Evolutionary conservation across 2,113 vertebrate genomes (phyloP).

Genomic region (Xyrauchen texanus): DNA sequence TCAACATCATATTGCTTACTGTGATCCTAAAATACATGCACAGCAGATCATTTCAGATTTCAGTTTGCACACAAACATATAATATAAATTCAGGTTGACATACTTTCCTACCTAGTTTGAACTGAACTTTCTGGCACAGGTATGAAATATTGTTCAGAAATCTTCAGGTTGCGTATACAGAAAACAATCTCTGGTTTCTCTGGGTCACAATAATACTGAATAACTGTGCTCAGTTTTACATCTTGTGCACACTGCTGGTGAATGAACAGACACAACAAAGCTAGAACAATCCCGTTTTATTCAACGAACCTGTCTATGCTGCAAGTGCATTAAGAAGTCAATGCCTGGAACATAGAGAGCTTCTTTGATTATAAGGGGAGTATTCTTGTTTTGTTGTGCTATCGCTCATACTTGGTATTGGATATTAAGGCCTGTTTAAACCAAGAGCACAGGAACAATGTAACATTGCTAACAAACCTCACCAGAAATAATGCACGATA

Average conservation of each 20-base stretch:
- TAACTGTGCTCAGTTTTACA: too few relatives aligned
- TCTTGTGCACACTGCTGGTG: too few relatives aligned
- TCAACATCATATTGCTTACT: not conserved
- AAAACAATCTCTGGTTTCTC: not conserved
- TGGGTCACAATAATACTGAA: not conserved
- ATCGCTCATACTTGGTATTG: too few relatives aligned
- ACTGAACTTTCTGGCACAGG: not conserved
- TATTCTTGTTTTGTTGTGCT: too few relatives aligned
- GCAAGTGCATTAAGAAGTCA: not conserved
- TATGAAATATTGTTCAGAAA: slow-evolving; percentile 3
- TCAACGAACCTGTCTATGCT: not conserved
- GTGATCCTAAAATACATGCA: slow-evolving; percentile 5
- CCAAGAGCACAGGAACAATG: too few relatives aligned
- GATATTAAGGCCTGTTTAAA: too few relatives aligned
- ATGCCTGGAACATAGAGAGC: not conserved
- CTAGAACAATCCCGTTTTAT: not conserved
- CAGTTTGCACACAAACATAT: not conserved
- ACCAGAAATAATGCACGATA: too few relatives aligned
- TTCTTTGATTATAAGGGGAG: not conserved
- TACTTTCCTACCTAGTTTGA: not conserved
- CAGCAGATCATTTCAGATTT: slow-evolving; percentile 8
- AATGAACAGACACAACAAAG: not conserved
- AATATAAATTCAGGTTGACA: not conserved
- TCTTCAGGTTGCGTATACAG: not conserved
- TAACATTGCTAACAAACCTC: too few relatives aligned